A percentile compares a stretch with the other conserved stretches of the same genome.
Evolutionary conservation across 2,888 invertebrate genomes (phyloP).

Genomic region (Eilema caniola): DNA sequence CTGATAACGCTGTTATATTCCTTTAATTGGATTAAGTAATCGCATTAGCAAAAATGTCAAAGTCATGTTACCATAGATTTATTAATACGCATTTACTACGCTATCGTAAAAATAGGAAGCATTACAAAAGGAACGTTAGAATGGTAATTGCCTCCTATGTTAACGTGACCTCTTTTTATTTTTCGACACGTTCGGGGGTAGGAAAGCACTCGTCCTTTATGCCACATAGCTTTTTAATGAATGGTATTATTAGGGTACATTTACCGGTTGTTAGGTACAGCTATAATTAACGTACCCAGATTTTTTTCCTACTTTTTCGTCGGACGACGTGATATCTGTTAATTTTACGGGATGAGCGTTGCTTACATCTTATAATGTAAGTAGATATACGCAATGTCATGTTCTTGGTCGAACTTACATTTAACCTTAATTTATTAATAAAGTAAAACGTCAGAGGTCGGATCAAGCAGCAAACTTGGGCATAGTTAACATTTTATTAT

Average conservation of each 20-base stretch:
- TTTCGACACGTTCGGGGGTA: slow-evolving; percentile 42
- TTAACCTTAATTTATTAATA: not conserved
- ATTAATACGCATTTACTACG: slow-evolving; percentile 2
- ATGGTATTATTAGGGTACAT: slow-evolving; percentile 49
- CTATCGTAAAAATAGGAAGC: slow-evolving; percentile 29
- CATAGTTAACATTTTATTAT: not conserved
- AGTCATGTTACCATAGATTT: slow-evolving; percentile 10
- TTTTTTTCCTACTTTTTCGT: slow-evolving; percentile 26
- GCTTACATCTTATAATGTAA: not conserved
- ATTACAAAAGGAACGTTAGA: slow-evolving; percentile 31
- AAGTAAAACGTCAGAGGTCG: not conserved
- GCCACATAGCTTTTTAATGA: slow-evolving; percentile 51
- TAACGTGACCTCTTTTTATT: slow-evolving; percentile 46
- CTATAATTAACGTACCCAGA: slow-evolving; percentile 39
- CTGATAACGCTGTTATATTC: not conserved
- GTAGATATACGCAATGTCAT: not conserved
- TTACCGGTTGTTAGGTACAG: slow-evolving; percentile 46
- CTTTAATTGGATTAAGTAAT: slow-evolving; percentile 9
- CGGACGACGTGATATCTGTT: slow-evolving; percentile 15
- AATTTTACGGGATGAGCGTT: slow-evolving; percentile 17
- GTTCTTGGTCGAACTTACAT: not conserved
- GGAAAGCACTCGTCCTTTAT: slow-evolving; percentile 43
- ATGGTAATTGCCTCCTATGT: slow-evolving; percentile 43
- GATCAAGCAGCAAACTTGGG: not conserved
- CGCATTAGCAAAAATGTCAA: slow-evolving; percentile 9